Conservation (phyloP, 64 coral and sea anemone species). For the Platygyra sinensis region DNA sequence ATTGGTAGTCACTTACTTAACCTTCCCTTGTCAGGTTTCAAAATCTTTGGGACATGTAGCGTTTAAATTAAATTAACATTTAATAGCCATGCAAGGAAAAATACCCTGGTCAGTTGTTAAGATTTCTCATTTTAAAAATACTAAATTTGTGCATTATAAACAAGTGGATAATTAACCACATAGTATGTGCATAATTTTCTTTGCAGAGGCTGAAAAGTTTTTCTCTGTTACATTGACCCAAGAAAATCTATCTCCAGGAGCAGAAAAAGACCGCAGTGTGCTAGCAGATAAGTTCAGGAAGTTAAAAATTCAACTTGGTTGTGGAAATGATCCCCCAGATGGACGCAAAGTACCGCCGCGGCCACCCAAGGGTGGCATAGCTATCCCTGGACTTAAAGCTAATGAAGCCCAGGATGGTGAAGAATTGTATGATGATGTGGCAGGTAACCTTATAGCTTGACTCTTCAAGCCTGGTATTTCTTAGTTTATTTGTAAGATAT, state of each 20-base stretch:
- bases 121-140: no score
- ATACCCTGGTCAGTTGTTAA: no score
- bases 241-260: conserved; percentile 30
- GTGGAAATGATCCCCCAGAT: not conserved
- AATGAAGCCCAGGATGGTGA: not conserved
- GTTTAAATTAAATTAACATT: no score
- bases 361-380: conserved; percentile 19
- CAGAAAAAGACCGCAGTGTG: conserved; percentile 1
- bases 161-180: not conserved
- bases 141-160: not conserved
- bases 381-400: not conserved
- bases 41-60: no score
- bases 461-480: not conserved
- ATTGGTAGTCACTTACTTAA: no score
- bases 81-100: no score
- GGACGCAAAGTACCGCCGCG: conserved; percentile 19
- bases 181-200: not conserved
- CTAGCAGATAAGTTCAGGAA: conserved; percentile 45
- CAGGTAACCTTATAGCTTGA: not conserved
- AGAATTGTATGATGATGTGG: conserved; percentile 61
- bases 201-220: conserved; percentile 61
- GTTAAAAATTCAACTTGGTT: conserved; percentile 29
- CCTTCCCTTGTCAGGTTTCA: no score
- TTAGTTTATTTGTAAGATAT: not conserved
- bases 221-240: conserved; percentile 37